phyloP scores from a whole-genome alignment of 1,140 invertebrate species.

The Cydia splendana region DNA sequence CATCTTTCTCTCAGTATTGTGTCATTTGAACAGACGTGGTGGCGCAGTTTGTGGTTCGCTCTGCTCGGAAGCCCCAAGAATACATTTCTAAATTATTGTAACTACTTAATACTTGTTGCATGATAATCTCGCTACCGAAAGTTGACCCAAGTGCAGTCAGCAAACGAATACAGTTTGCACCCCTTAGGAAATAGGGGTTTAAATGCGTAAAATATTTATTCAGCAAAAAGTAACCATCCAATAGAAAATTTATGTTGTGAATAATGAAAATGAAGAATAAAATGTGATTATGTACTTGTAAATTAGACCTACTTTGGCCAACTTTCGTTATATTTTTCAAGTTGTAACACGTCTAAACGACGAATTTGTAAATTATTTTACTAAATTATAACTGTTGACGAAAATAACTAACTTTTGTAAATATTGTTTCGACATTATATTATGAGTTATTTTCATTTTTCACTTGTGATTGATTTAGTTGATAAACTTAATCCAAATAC shows the following conservation, averaged over 20 bases:
- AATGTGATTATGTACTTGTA: not conserved
- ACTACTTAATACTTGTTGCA: slow-evolving; percentile 12
- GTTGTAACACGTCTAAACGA: not conserved
- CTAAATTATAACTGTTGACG: slow-evolving; percentile 22
- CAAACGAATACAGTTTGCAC: not conserved
- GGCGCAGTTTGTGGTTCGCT: no score
- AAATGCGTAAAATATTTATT: no score
- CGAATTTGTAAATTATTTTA: slow-evolving; percentile 15
- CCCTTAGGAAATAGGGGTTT: no score
- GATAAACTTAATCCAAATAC: slow-evolving; percentile 73
- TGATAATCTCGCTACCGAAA: not conserved
- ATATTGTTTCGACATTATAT: slow-evolving; percentile 51
- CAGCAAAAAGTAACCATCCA: no score
- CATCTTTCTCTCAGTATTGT: no score
- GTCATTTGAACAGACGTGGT: no score
- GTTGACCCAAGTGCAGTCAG: not conserved
- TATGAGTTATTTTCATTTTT: slow-evolving; percentile 47
- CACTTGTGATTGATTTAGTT: slow-evolving; percentile 74
- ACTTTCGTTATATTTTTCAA: not conserved
- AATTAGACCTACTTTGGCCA: not conserved
- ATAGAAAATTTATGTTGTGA: not conserved
- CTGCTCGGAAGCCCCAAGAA: not conserved
- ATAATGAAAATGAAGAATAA: not conserved
- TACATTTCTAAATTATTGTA: slow-evolving; percentile 33
- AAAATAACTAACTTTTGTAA: slow-evolving; percentile 54